Evolutionary conservation across 1,140 invertebrate genomes (phyloP).

Genomic region (Acromyrmex echinatior): DNA sequence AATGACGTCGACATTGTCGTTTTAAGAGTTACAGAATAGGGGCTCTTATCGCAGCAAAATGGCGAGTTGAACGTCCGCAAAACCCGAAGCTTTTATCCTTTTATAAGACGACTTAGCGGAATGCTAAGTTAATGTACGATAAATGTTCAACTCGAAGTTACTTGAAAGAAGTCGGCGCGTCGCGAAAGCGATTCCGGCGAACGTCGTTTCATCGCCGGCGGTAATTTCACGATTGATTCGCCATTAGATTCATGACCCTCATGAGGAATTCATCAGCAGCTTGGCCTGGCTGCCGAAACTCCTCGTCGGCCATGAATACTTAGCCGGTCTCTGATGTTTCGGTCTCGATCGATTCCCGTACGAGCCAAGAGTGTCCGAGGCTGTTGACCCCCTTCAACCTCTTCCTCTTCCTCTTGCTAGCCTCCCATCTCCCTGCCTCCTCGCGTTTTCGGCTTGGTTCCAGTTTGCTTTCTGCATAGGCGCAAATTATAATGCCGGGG

Average conservation of each 20-base stretch:
- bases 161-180: background rate
- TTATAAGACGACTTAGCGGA: background rate
- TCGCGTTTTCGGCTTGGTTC: slow-evolving; percentile 47
- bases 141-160: background rate
- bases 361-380: slow-evolving; percentile 60
- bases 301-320: slow-evolving; percentile 63
- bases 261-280: slow-evolving; percentile 69
- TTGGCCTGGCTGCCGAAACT: slow-evolving; percentile 49
- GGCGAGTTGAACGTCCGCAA: slow-evolving; percentile 11
- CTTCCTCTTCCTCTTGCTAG: background rate
- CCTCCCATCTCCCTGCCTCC: background rate
- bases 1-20: no score
- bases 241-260: slow-evolving; percentile 68
- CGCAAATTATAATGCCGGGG: slow-evolving; percentile 77
- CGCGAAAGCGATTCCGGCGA: slow-evolving; percentile 1
- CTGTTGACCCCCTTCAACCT: slow-evolving; percentile 64
- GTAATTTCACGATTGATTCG: slow-evolving; percentile 66
- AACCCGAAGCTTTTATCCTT: background rate
- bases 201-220: slow-evolving; percentile 27
- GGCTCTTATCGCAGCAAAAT: background rate
- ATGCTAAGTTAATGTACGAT: background rate
- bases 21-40: no score
- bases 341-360: slow-evolving; percentile 70
- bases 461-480: slow-evolving; percentile 72
- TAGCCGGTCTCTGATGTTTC: slow-evolving; percentile 58